Evolutionary conservation across 1,140 invertebrate species (phyloP).

Genomic region (Plectus sambesii): DNA sequence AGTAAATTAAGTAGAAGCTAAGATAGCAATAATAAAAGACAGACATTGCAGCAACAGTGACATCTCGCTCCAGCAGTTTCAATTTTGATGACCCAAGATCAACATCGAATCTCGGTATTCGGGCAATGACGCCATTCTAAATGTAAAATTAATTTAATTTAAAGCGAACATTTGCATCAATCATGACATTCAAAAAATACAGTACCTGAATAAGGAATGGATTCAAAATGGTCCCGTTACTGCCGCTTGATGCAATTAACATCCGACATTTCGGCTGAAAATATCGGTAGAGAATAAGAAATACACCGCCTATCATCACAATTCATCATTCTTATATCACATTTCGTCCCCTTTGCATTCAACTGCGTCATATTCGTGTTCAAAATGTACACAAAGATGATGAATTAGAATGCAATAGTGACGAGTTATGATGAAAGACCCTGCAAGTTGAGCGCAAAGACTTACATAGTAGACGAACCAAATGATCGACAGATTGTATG

Average conservation of each 20-base stretch:
- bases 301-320: too few relatives aligned
- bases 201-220: constrained; percentile 7
- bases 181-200: not conserved
- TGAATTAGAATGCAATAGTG: too few relatives aligned
- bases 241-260: constrained; percentile 2
- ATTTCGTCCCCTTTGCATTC: too few relatives aligned
- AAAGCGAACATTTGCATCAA: too few relatives aligned
- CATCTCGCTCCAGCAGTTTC: constrained; percentile 7
- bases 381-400: too few relatives aligned
- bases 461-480: constrained; percentile 12
- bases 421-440: too few relatives aligned
- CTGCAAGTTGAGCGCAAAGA: too few relatives aligned
- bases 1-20: too few relatives aligned
- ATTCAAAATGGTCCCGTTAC: constrained; percentile 4
- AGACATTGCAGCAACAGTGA: constrained; percentile 7
- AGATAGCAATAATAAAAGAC: too few relatives aligned
- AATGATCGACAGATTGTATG: constrained; percentile 1
- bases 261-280: constrained; percentile 8
- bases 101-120: constrained; percentile 3
- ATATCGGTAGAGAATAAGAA: too few relatives aligned
- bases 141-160: not conserved
- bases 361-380: too few relatives aligned
- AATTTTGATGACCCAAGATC: constrained; percentile 6
- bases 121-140: constrained; percentile 2
- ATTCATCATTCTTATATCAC: too few relatives aligned